These are phyloP conservation scores for Polyommatus icarus DNA, from an alignment of 2,888 invertebrate genomes.

Conservation along the genomic window DNA sequence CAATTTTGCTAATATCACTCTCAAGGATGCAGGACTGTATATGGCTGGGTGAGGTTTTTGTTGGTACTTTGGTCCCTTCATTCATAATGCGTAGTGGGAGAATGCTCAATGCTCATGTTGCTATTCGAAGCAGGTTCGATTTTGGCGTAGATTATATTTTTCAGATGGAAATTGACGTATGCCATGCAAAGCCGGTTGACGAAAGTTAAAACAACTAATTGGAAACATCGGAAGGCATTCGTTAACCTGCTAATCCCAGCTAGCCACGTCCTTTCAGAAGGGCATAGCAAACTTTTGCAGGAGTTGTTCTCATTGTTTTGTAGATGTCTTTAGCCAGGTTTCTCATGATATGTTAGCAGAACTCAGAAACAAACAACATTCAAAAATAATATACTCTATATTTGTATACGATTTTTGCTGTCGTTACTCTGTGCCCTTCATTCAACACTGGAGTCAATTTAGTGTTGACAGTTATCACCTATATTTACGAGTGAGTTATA, in stretches of 20 bases:
- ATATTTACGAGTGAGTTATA: neutral
- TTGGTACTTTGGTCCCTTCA: neutral
- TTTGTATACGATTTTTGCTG: neutral
- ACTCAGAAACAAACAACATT: too few relatives aligned
- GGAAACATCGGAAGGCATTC: neutral
- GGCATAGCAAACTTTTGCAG: too few relatives aligned
- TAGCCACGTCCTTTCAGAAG: too few relatives aligned
- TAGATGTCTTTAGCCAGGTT: too few relatives aligned
- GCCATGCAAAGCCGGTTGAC: neutral
- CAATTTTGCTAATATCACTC: slow-evolving; percentile 11
- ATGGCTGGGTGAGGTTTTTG: neutral
- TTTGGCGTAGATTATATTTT: neutral
- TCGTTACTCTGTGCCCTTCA: neutral
- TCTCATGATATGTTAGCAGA: too few relatives aligned
- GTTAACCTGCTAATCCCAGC: neutral
- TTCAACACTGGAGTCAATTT: neutral
- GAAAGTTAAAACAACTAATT: too few relatives aligned
- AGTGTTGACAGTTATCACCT: slow-evolving; percentile 12
- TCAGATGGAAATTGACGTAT: neutral
- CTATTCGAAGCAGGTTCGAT: neutral
- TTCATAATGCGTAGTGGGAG: neutral
- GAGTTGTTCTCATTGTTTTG: too few relatives aligned
- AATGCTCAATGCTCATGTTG: neutral
- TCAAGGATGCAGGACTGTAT: neutral
- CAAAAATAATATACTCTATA: neutral